phyloP scores from a whole-genome alignment of 2,113 vertebrate species.

The Amblyornis subalaris region DNA sequence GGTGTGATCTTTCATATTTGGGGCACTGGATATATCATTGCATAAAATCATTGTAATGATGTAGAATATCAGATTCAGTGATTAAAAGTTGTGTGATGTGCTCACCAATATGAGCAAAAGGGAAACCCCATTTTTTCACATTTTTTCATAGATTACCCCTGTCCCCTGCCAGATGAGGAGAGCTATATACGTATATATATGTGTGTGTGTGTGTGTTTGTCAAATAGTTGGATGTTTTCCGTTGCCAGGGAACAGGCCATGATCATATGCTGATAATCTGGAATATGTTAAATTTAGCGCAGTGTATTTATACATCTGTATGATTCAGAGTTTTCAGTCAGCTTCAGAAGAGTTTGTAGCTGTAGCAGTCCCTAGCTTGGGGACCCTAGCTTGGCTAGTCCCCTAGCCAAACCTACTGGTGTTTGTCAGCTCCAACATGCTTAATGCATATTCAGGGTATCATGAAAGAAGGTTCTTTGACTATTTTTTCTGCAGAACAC shows the following conservation, averaged over 20 bases:
- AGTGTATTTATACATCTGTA: not conserved
- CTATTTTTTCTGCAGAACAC: not conserved
- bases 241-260: not conserved
- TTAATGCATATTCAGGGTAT: not conserved
- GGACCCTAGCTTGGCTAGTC: not conserved
- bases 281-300: not conserved
- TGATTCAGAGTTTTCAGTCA: not conserved
- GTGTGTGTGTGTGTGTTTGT: not conserved
- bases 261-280: not conserved
- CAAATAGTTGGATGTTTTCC: not conserved
- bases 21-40: not conserved
- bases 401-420: rapidly evolving
- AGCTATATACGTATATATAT: not conserved
- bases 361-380: not conserved
- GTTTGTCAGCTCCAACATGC: not conserved
- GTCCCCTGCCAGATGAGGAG: not conserved
- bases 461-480: not conserved
- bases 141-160: not conserved
- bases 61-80: not conserved
- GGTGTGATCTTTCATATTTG: not conserved
- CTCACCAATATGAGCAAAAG: not conserved
- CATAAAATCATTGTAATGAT: not conserved
- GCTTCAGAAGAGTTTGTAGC: not conserved
- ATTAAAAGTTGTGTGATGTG: not conserved
- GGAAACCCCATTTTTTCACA: not conserved